Conservation (phyloP, 1,140 invertebrate species). For the Apis cerana region DNA sequence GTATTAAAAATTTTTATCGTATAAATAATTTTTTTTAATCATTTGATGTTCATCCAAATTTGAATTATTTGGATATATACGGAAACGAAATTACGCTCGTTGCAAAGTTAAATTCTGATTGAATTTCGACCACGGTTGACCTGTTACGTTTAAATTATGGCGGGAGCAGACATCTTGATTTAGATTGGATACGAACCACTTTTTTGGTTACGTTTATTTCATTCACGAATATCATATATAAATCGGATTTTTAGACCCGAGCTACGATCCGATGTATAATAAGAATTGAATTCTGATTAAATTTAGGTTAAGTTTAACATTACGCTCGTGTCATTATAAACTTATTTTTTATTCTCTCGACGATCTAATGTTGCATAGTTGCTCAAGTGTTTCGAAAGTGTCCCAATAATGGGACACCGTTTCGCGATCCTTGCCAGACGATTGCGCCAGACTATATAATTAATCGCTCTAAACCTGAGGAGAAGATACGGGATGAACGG, state of each 20-base stretch:
- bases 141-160: background rate
- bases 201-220: no score
- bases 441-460: background rate
- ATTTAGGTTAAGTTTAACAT: background rate
- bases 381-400: background rate
- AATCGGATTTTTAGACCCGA: no score
- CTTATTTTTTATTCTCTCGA: background rate
- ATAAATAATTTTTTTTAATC: no score
- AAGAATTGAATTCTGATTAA: background rate
- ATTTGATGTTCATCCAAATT: background rate
- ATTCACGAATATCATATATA: no score
- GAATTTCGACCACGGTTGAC: background rate
- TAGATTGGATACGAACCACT: no score
- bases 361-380: background rate
- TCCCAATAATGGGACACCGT: background rate
- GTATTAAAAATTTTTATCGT: background rate
- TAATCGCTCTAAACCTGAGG: background rate
- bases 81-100: background rate
- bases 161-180: no score
- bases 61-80: background rate
- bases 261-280: no score
- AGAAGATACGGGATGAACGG: conserved; percentile 9
- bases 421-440: background rate
- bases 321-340: no score
- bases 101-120: background rate